Evolutionary conservation across 2,113 vertebrate genomes (phyloP), one percentile per base, ranked within the genome.

Genomic region (Plectropomus leopardus): DNA sequence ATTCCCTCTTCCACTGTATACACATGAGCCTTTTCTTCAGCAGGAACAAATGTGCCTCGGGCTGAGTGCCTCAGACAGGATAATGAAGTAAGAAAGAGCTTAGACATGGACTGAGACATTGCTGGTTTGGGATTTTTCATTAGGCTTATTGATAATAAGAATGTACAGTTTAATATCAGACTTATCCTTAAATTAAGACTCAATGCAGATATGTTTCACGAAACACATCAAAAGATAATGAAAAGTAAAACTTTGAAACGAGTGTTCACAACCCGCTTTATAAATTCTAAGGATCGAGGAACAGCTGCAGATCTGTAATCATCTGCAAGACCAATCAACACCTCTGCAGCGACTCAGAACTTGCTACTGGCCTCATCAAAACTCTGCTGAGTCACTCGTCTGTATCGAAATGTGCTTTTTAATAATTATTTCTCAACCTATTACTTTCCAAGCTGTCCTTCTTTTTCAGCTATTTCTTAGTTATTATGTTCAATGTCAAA

Each of bases 291-390:
- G 10, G 44, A 42, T 59, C 5, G 21, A 36, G 57, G 16, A 55
- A 48, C 30, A 65, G 28, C 58, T 10, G 16, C 23, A 63, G 26
- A 71, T 34, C 45, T 51, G 30, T 44, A 60, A 26, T 36, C 40
- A 36, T 28, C 26, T 19, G 42, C 15, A 53, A 0, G 21, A 54
- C 73, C 42, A 76, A 51, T 60, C 34, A 60, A 69, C 45, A 78
- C 75, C 23, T 54, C 67, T 45, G 48, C 47, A 69, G 57, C 55
- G 23, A 23, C 65, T 71, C 36, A 53, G 5, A 24, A 24, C 47
- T 55, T 44, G 1, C 19, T 60, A 19, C 9, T 60, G 24, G 32
- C 21, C 44, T 28, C 19, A 61, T 7, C 11, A 7, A 67, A 61
- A 63, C 58, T 54, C 57, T 54, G 28, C 66, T 40, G 17, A n/a